phyloP scores from a whole-genome alignment of 2,797 vertebrate species.

The Hydrolagus colliei region DNA sequence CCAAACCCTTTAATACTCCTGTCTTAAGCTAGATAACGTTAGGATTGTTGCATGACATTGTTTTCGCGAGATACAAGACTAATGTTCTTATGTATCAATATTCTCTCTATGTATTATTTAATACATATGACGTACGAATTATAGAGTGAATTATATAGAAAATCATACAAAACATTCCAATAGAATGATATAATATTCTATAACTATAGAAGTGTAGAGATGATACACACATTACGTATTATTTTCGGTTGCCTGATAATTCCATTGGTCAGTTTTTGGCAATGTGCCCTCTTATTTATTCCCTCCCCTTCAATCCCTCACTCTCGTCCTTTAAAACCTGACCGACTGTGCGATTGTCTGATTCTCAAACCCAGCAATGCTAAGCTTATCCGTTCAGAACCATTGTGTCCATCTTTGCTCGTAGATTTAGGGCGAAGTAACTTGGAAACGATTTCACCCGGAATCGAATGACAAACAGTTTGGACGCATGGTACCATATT shows the following conservation, averaged over 20 bases:
- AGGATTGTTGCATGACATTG: not conserved
- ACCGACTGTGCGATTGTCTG: not conserved
- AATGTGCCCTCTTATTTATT: not conserved
- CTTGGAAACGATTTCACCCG: not conserved
- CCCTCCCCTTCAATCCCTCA: too few relatives aligned
- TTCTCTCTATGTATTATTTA: not conserved
- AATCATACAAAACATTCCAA: not conserved
- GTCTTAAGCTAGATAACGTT: not conserved
- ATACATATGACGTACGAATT: not conserved
- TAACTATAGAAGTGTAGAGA: not conserved
- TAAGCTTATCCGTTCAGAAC: not conserved
- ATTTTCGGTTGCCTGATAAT: not conserved
- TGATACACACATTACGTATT: not conserved
- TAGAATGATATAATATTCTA: too few relatives aligned
- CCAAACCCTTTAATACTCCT: not conserved
- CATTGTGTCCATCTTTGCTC: not conserved
- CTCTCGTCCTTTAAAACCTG: not conserved
- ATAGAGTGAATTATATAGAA: not conserved
- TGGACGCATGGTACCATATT: slow-evolving; percentile 28
- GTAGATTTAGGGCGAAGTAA: not conserved
- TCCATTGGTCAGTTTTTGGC: not conserved
- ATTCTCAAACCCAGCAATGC: not conserved
- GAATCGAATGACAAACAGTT: not conserved
- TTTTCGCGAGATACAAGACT: not conserved
- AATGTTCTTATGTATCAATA: not conserved